Conservation (phyloP, 2,888 invertebrate genomes). For the Limnephilus lunatus region DNA sequence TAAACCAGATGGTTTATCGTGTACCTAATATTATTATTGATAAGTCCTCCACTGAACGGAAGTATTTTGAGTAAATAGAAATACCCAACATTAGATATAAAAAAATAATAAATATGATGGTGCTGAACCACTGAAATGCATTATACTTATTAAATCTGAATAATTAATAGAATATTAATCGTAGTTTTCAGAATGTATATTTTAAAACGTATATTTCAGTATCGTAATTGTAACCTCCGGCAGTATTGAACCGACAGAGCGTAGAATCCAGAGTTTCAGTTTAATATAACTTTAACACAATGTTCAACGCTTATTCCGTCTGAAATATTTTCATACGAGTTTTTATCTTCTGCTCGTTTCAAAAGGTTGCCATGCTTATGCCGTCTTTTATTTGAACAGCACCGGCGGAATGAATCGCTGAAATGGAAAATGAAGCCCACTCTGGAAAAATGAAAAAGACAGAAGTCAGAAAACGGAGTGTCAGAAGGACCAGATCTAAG, state of each 20-base stretch:
- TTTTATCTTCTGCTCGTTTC: slow-evolving; percentile 27
- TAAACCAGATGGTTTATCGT: no score
- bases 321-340: slow-evolving; percentile 39
- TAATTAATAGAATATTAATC: no score
- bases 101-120: no score
- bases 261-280: slow-evolving; percentile 12
- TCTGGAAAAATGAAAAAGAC: background rate
- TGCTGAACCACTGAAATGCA: no score
- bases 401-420: background rate
- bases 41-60: no score
- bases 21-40: no score
- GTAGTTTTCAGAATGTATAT: no score
- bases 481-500: background rate
- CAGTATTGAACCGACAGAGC: background rate
- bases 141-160: no score
- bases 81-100: no score
- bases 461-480: background rate
- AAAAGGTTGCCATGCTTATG: slow-evolving; percentile 27
- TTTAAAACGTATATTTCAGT: no score
- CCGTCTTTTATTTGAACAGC: slow-evolving; percentile 24
- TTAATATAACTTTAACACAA: slow-evolving; percentile 40
- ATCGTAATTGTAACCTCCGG: background rate
- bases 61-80: no score
- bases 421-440: background rate
- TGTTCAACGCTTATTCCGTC: slow-evolving; percentile 29